Base-by-base conservation (phyloP, 2,888 invertebrate genomes). In the Drosophila flavopinicola region DNA sequence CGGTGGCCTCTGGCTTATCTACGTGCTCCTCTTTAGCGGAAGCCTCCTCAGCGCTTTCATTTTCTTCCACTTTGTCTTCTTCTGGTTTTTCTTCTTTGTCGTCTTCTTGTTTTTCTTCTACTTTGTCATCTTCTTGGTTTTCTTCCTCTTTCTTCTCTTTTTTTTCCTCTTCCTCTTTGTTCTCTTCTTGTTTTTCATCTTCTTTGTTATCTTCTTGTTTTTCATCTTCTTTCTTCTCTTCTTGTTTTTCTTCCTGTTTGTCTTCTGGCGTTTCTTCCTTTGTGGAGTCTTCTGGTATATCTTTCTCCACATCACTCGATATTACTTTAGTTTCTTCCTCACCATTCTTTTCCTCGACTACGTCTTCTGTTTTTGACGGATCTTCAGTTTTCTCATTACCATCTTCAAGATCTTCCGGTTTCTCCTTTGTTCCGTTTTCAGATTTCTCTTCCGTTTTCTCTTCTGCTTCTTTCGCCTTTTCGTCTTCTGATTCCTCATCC, bases 401-500 rank as follows among this genome's bases (percentile, higher is more conserved):
- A 2, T 58, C 60, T 23, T 47, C 64, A n/a, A 15, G 17, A 9
- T 44, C 32, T 24, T 49, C 52, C n/a, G 29, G 9, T 27, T 35
- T 30, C n/a, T 60, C 64, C 2, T 39, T 52, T 33, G 54, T 30
- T 39, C 58, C 48, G 2, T 45, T 30, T 10, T 52, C 49, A 9
- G 24, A 10, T 37, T 58, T 58, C 9, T 56, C 60, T 42, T 49
- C 56, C 1, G 25, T 15, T 3, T 58, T 56, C 32, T 35, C 33
- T 24, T 64, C 64, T 13, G 47, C 20, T 11, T 63, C 72, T 27
- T 66, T 30, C 2, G 37, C 7, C 1, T 27, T 37, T 25, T 60
- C 60, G 2, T 2, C 20, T 20, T 20, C 20, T 3, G 20, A 20
- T 20, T 20, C 30, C 29, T 29, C 44, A 20, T 54, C 42, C n/a